A percentile compares a stretch with the other conserved stretches of the same genome.
Conservation (phyloP, 23 tunicate genomes). For the Trididemnum nubilum region DNA sequence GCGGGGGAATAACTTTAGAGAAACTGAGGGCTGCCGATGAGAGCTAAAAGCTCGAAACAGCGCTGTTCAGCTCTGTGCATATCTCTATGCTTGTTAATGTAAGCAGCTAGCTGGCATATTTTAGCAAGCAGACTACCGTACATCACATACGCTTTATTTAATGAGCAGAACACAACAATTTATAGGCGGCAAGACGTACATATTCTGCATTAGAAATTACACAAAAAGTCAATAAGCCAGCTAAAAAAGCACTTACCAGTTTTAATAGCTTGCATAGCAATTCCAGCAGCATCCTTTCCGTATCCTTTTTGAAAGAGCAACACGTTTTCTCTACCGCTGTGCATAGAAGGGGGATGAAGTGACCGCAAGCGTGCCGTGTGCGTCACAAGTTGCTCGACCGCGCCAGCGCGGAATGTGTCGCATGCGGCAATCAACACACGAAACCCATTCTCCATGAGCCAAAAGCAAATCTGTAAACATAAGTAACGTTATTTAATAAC, state of each 20-base stretch:
- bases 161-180: too few species aligned
- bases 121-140: too few species aligned
- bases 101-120: too few species aligned
- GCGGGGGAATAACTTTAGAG: too few species aligned
- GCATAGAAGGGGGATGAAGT: slow-evolving; percentile 74
- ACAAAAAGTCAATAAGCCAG: background rate
- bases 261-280: slow-evolving; percentile 95
- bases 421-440: slow-evolving; percentile 99
- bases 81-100: too few species aligned
- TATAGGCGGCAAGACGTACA: too few species aligned
- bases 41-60: too few species aligned
- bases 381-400: slow-evolving; percentile 98
- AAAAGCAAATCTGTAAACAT: slow-evolving; percentile 76
- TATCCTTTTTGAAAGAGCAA: slow-evolving; percentile 91
- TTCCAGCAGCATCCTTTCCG: slow-evolving; percentile 98
- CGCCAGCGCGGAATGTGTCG: slow-evolving; percentile 99
- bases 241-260: slow-evolving; percentile 41
- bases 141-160: too few species aligned
- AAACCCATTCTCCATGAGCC: slow-evolving; percentile 98
- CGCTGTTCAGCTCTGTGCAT: too few species aligned
- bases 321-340: slow-evolving; percentile 49
- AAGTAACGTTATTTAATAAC: too few species aligned
- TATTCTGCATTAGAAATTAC: too few species aligned
- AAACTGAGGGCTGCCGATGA: too few species aligned
- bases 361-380: slow-evolving; percentile 88